Evolutionary conservation across 2,113 vertebrate species (phyloP), one percentile per base, ranked within the genome.

Genomic region (Toxotes jaculatrix): DNA sequence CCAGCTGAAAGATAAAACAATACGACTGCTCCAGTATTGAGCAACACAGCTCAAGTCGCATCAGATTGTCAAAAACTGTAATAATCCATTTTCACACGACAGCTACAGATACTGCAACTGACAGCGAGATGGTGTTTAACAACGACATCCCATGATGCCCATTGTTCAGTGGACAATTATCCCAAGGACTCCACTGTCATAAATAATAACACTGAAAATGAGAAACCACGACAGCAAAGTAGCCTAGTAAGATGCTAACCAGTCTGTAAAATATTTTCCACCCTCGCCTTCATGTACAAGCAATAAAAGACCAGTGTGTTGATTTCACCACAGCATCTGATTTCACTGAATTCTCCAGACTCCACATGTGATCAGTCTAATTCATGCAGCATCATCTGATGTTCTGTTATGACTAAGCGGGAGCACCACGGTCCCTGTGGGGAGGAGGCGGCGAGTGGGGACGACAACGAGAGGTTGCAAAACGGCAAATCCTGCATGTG

Each of bases 401-500:
- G 69, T 38, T 45, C 42, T 74, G 77, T 71, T 70, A 49, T 78
- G 72, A 72, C 80, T 81, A 57, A 84, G 75, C 85, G 76, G 80
- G 45, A 85, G 60, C 68, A 19, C n/a, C 19, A 13, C 1, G 1
- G 67, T 72, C 75, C 45, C 59, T 55, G 74, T 36, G 31, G 45
- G 76, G 61, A 85, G 32, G 60, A 81, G 80, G 77, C 17, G n/a
- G 71, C 67, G 75, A 84, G 72, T 2, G 16, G 55, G 61, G 27
- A 51, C 64, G 76, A 79, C 82, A 74, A 82, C 13, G 53, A 53
- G 69, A 65, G 49, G 68, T 82, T 89, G 73, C 77, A 78, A 80
- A 7, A 83, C 23, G 63, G 53, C n/a, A 85, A 73, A 86, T 69
- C 70, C 59, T 85, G 43, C 66, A 73, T 81, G 82, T 77, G 87